Conservation (phyloP, 2,113 vertebrate genomes). For the Bolborhynchus lineola region DNA sequence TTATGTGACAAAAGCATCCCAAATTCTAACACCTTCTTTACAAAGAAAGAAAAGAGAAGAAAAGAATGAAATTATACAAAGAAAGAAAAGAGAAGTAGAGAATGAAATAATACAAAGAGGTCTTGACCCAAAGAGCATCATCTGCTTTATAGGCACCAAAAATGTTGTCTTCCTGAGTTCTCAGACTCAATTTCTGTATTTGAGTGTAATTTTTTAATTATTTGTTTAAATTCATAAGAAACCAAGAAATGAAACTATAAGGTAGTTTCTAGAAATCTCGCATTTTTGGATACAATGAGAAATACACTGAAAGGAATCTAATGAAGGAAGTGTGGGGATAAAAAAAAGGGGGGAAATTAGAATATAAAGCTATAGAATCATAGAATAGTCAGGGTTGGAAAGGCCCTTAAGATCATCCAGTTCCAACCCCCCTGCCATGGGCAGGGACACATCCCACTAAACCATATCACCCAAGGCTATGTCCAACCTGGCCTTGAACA, state of each 20-base stretch:
- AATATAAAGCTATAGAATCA: background rate
- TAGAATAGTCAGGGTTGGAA: background rate
- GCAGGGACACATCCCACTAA: too few relatives aligned
- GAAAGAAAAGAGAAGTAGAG: background rate
- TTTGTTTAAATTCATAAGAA: background rate
- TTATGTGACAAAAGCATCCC: background rate
- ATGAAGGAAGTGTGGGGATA: background rate
- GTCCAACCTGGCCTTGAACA: too few relatives aligned
- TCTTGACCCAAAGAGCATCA: background rate
- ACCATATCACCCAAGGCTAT: too few relatives aligned
- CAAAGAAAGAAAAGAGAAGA: background rate
- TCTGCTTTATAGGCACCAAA: background rate
- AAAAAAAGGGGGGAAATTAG: background rate
- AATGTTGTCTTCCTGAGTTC: background rate
- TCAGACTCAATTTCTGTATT: background rate
- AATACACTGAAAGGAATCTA: background rate
- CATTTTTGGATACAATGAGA: background rate
- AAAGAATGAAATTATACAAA: background rate
- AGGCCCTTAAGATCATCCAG: too few relatives aligned
- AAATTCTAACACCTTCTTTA: background rate
- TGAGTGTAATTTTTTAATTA: background rate
- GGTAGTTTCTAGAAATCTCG: background rate
- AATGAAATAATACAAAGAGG: too few relatives aligned
- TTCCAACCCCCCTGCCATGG: too few relatives aligned
- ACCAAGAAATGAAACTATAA: background rate